Evolutionary conservation across 2,113 vertebrate genomes (phyloP).

Genomic region (Sphaerodactylus townsendi): DNA sequence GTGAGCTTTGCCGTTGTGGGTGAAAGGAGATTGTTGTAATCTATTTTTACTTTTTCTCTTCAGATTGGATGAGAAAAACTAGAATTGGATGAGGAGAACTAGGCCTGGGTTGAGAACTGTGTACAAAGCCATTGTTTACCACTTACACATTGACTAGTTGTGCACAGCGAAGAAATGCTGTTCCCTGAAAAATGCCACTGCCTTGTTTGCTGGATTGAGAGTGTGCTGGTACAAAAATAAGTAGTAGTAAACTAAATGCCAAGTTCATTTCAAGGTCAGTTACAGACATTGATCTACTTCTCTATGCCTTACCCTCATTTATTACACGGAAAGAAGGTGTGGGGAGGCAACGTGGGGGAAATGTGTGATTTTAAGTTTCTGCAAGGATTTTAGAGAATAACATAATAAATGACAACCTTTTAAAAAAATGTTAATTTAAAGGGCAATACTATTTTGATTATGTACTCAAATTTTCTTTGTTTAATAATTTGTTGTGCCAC

Average conservation of each 20-base stretch:
- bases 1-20: neutral
- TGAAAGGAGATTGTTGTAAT: too few relatives aligned
- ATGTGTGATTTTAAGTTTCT: neutral
- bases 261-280: conserved; percentile 46
- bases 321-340: neutral
- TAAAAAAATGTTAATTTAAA: neutral
- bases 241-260: conserved; percentile 14
- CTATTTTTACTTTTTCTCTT: neutral
- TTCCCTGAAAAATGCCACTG: neutral
- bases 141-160: neutral
- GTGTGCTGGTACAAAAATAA: conserved; percentile 7
- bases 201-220: neutral
- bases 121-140: neutral
- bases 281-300: conserved; percentile 29
- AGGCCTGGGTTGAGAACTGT: neutral
- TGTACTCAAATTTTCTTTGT: neutral
- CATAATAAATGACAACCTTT: neutral
- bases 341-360: neutral
- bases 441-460: neutral
- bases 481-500: too few relatives aligned
- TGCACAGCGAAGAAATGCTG: neutral
- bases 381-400: conserved; percentile 10
- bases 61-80: too few relatives aligned
- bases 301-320: neutral
- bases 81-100: neutral